Conservation (phyloP, 2,888 invertebrate species). For the Creontiades dilutus region DNA sequence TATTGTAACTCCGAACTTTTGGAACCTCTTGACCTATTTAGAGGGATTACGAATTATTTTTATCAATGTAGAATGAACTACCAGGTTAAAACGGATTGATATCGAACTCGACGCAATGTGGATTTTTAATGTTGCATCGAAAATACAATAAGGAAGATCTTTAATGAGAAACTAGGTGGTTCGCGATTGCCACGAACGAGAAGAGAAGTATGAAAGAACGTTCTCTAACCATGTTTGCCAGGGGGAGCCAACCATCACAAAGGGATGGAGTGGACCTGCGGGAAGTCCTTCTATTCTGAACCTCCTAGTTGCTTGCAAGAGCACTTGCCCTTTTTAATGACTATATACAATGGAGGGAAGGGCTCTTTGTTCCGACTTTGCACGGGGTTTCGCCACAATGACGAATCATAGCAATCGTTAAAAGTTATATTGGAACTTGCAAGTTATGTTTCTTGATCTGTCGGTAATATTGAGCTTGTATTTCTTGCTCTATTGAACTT, state of each 20-base stretch:
- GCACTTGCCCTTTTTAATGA: constrained; percentile 32
- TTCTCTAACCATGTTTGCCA: not conserved
- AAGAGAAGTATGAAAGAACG: not conserved
- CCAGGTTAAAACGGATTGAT: too few species aligned
- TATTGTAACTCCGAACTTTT: too few species aligned
- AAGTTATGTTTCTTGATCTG: too few species aligned
- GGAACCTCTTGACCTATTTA: too few species aligned
- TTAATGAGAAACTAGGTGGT: too few species aligned
- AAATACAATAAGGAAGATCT: too few species aligned
- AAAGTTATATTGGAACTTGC: not conserved
- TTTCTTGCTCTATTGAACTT: too few species aligned
- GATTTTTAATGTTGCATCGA: too few species aligned
- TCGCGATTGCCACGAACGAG: not conserved
- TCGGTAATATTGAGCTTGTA: too few species aligned
- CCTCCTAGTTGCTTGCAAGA: not conserved
- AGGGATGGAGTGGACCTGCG: constrained; percentile 32
- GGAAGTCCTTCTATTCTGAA: not conserved
- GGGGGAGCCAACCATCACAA: not conserved
- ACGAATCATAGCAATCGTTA: not conserved
- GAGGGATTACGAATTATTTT: too few species aligned
- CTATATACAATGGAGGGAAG: not conserved
- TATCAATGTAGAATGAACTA: too few species aligned
- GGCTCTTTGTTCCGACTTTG: not conserved
- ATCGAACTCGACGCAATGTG: too few species aligned
- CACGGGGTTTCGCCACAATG: not conserved